Evolutionary conservation across 2,113 vertebrate species (phyloP), one percentile per base, ranked within the genome.

Genomic region (Madoqua kirkii): DNA sequence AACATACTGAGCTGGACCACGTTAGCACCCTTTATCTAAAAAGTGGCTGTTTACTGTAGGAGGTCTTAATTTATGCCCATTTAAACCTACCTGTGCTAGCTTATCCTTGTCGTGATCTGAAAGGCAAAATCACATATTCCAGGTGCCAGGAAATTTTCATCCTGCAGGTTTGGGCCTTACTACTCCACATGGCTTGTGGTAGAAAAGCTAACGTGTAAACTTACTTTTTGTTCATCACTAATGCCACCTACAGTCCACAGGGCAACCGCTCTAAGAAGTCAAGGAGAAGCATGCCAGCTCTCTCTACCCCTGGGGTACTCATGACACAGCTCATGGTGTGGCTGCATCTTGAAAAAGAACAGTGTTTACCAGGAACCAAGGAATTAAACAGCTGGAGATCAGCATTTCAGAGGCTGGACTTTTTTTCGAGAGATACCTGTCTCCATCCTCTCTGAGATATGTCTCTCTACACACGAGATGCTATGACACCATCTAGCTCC

Each of bases 241-340:
- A 36, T n/a, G 0, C 31, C 87, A 67, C n/a, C 45, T 54, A n/a
- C 2, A 9, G 55, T 62, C 85, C 3, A 16, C 81, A 74, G 33
- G 25, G 8, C 33, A 17, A 50, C 21, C 60, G 85, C 67, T 89
- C 54, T 27, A 3, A 43, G 14, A 25, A 1, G 3, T 29, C 50
- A 78, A 93, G 87, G 54, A 83, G 48, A n/a, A 64, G 33, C 83
- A 62, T 3, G 3, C 33, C 1, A 13, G 31, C 57, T 92, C 64
- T 6, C 52, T 15, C 62, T 23, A 0, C 3, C 13, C 21, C 36
- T 4, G 2, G 48, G 59, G 16, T 27, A 25, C 29, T 71, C 81
- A 52, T 2, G 12, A 3, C 23, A 3, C 17, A 74, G 76, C 5
- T 15, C 19, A 1, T 4, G 16, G 19, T 60, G 43, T 0, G 33